Evolutionary conservation across 2,888 invertebrate genomes (phyloP).

Genomic region (Heliconius charithonia): DNA sequence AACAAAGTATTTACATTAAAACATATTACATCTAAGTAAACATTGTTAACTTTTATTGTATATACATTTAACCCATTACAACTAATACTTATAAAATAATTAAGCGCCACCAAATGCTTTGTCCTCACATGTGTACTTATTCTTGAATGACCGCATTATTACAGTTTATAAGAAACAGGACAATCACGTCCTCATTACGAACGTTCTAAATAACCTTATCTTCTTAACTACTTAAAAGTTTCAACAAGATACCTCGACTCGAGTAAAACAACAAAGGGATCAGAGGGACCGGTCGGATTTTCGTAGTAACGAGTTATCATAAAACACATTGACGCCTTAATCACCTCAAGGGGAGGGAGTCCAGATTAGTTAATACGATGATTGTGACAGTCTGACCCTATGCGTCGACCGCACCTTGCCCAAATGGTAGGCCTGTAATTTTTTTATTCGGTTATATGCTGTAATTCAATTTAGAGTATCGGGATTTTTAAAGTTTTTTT

Average conservation of each 20-base stretch:
- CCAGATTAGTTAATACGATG: constrained; percentile 69
- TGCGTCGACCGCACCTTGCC: constrained; percentile 60
- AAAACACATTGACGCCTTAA: constrained; percentile 67
- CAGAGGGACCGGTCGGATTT: constrained; percentile 45
- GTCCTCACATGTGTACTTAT: neutral
- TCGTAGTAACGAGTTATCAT: constrained; percentile 59
- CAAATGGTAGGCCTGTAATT: constrained; percentile 47
- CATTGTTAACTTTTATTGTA: constrained; percentile 5
- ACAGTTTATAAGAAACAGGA: constrained; percentile 5
- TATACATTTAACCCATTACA: neutral
- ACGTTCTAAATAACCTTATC: constrained; percentile 37
- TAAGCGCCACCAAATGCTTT: neutral
- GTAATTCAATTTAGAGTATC: neutral
- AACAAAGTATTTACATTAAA: neutral
- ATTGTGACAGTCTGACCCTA: constrained; percentile 69
- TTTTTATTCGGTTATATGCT: neutral
- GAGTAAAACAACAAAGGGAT: constrained; percentile 29
- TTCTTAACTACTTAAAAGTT: constrained; percentile 28
- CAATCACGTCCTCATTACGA: constrained; percentile 20
- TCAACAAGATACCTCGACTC: constrained; percentile 31
- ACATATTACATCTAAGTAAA: neutral
- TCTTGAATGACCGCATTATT: constrained; percentile 15
- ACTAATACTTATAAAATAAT: neutral
- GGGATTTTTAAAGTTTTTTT: neutral
- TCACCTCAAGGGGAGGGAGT: constrained; percentile 68